These are phyloP conservation scores for Florisuga fusca DNA, from an alignment of 2,797 vertebrate species.

Conservation along the genomic window DNA sequence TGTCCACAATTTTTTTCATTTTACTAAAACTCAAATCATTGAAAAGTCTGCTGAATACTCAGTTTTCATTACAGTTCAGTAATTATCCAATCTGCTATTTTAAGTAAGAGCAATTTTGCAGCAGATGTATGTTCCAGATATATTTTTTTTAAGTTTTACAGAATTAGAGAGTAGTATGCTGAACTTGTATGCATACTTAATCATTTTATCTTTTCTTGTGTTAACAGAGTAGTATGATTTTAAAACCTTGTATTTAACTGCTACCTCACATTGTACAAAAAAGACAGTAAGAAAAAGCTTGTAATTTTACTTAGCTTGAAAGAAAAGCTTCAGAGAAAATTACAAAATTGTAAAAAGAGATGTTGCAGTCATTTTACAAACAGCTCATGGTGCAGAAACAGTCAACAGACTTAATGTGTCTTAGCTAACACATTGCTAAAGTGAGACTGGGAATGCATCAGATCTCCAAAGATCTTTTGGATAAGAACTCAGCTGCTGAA, in stretches of 20 bases:
- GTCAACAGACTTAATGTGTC: neutral
- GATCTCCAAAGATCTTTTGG: neutral
- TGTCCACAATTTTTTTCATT: neutral
- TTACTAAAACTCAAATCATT: constrained; percentile 5
- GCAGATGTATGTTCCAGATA: neutral
- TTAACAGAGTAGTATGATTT: neutral
- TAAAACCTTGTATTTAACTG: neutral
- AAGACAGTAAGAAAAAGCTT: neutral
- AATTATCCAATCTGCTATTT: neutral
- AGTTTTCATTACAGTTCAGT: neutral
- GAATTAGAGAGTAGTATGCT: neutral
- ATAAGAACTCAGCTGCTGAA: neutral
- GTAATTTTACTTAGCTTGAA: neutral
- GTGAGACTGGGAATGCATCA: neutral
- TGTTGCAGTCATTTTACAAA: neutral
- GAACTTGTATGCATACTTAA: neutral
- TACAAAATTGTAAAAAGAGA: neutral
- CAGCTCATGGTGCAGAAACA: too few species aligned
- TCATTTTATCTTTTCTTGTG: neutral
- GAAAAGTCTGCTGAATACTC: neutral
- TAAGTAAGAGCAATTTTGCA: neutral
- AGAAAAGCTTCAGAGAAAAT: neutral
- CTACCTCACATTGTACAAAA: neutral
- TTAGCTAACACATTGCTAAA: neutral
- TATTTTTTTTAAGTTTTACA: constrained; percentile 15